Conservation (phyloP, 2,888 invertebrate genomes). For the Drosophila neutralis region DNA sequence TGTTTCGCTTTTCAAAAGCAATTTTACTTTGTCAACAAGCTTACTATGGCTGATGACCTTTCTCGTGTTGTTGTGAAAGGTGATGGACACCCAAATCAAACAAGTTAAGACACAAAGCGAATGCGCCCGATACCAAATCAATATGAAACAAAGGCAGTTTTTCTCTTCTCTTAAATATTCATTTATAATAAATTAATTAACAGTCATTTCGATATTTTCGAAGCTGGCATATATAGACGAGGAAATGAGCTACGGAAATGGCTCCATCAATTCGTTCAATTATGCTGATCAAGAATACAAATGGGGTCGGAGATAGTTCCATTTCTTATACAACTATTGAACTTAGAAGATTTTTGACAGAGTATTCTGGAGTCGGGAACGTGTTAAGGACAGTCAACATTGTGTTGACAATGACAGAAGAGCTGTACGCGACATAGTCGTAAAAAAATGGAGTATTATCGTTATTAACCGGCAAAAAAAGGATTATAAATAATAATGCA, state of each 20-base stretch:
- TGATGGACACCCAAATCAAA: constrained; percentile 9
- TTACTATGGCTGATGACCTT: constrained; percentile 18
- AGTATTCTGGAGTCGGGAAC: background rate
- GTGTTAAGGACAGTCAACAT: background rate
- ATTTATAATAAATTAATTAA: background rate
- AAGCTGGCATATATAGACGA: background rate
- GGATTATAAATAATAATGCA: background rate
- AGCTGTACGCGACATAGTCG: background rate
- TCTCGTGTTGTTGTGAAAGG: constrained; percentile 9
- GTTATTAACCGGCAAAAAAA: background rate
- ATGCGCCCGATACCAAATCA: background rate
- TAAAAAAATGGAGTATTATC: background rate
- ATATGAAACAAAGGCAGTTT: background rate
- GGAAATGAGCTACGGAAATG: background rate
- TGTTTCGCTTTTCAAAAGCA: constrained; percentile 29
- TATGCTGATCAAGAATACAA: background rate
- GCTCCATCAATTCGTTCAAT: background rate
- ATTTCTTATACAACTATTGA: background rate
- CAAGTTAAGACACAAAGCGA: background rate
- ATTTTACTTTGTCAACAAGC: constrained; percentile 49
- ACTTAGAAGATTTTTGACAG: background rate
- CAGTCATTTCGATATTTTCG: background rate
- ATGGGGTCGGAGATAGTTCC: background rate
- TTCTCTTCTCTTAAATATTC: background rate
- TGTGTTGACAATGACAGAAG: background rate